A percentile compares a stretch with the other conserved stretches of the same genome.
These are phyloP conservation scores for Spilosoma lubricipeda DNA, from an alignment of 2,888 invertebrate genomes.

Conservation along the genomic window DNA sequence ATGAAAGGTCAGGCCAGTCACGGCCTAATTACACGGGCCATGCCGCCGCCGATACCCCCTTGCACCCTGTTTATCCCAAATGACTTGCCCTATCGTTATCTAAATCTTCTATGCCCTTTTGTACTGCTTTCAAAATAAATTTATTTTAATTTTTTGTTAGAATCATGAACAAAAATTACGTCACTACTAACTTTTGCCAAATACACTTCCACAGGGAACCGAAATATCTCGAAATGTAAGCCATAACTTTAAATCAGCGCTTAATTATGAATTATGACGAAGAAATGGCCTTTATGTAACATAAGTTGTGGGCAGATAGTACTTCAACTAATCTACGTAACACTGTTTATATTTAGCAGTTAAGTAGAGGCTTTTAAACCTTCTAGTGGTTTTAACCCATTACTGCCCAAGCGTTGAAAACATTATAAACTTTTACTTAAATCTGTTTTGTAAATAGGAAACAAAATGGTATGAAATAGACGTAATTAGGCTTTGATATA, in stretches of 20 bases:
- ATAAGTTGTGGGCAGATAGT: background rate
- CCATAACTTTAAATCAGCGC: slow-evolving; percentile 35
- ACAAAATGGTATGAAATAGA: background rate
- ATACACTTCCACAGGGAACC: slow-evolving; percentile 17
- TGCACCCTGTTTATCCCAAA: slow-evolving; percentile 38
- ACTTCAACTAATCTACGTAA: background rate
- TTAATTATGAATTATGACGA: slow-evolving; percentile 29
- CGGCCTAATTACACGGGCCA: slow-evolving; percentile 40
- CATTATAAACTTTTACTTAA: background rate
- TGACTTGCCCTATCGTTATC: slow-evolving; percentile 46
- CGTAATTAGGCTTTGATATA: no score
- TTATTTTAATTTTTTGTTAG: slow-evolving; percentile 28
- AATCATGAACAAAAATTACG: slow-evolving; percentile 13
- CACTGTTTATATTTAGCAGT: background rate
- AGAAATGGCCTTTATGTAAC: background rate
- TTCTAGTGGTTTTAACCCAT: slow-evolving; percentile 19
- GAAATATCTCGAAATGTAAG: slow-evolving; percentile 17
- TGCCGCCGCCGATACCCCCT: slow-evolving; percentile 48
- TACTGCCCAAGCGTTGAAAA: background rate
- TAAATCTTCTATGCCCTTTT: slow-evolving; percentile 43
- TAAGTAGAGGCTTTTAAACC: slow-evolving; percentile 5
- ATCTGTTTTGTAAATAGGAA: background rate
- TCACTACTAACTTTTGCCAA: slow-evolving; percentile 6
- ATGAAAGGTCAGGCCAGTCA: slow-evolving; percentile 54
- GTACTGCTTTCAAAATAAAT: slow-evolving; percentile 39